Percentiles rank a stretch among this genome's conserved stretches.
phyloP scores from a whole-genome alignment of 92 coral and sea anemone genomes.

The Blastomussa wellsi region DNA sequence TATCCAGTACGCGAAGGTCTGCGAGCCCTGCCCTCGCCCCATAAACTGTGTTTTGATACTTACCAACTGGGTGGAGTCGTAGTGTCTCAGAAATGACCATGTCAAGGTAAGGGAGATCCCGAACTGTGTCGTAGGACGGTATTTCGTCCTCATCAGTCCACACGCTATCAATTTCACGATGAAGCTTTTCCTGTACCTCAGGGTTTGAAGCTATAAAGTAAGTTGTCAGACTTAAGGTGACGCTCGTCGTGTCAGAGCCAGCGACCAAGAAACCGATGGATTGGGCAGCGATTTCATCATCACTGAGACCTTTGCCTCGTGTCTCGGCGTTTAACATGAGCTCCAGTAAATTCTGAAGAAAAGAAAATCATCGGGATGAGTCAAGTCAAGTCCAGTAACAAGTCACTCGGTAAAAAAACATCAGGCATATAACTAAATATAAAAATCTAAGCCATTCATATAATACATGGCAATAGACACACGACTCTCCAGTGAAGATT shows the following conservation, averaged over 20 bases:
- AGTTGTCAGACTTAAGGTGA: conserved; percentile 47
- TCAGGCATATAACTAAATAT: too few relatives aligned
- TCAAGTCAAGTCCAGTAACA: neutral
- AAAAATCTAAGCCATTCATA: too few relatives aligned
- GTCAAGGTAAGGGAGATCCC: conserved; percentile 56
- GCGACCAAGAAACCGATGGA: conserved; percentile 56
- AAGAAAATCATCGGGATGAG: neutral
- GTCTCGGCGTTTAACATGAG: conserved; percentile 41
- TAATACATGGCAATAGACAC: too few relatives aligned
- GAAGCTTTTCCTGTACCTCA: conserved; percentile 52
- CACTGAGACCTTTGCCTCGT: conserved; percentile 45
- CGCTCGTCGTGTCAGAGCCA: conserved; percentile 60
- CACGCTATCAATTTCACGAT: conserved; percentile 53
- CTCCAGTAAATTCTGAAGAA: conserved; percentile 46
- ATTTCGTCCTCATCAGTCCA: conserved; percentile 42
- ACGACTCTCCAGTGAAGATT: too few relatives aligned
- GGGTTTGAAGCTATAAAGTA: conserved; percentile 53
- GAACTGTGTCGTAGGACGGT: conserved; percentile 46
- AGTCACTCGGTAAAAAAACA: too few relatives aligned
- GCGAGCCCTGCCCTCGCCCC: too few relatives aligned
- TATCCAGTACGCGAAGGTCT: too few relatives aligned
- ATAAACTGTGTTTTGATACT: neutral
- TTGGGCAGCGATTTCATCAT: conserved; percentile 64
- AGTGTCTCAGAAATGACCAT: conserved; percentile 63
- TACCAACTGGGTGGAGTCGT: conserved; percentile 54